Evolutionary conservation across 2,888 invertebrate genomes (phyloP).

Genomic region (Coremacera marginata): DNA sequence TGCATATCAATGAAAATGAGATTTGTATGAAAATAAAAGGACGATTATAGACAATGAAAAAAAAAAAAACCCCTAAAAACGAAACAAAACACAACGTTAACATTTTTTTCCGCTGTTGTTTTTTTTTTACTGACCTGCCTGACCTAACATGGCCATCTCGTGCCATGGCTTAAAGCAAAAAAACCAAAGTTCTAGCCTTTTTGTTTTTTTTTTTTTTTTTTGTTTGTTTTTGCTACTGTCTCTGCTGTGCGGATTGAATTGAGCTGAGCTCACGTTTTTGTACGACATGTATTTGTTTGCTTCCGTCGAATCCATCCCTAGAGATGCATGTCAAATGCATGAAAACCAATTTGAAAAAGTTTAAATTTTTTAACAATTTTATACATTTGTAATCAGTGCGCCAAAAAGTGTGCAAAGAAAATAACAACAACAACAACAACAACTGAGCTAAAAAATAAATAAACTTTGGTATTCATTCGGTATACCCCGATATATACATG

Average conservation of each 20-base stretch:
- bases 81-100: neutral
- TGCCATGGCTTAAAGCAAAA: neutral
- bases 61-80: neutral
- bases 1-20: slow-evolving; percentile 32
- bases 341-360: slow-evolving; percentile 31
- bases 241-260: neutral
- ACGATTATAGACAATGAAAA: neutral
- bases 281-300: neutral
- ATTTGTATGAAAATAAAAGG: slow-evolving; percentile 18
- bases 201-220: no score
- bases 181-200: neutral
- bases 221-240: neutral
- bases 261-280: neutral
- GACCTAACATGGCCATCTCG: neutral
- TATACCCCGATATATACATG: neutral
- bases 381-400: slow-evolving; percentile 28
- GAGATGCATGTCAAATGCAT: slow-evolving; percentile 20
- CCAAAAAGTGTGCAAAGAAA: neutral
- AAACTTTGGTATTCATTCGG: neutral
- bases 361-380: slow-evolving; percentile 32
- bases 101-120: neutral
- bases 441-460: neutral
- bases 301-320: neutral
- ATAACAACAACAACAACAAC: neutral
- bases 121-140: neutral